These are phyloP conservation scores for Mycteria americana DNA, from an alignment of 2,797 vertebrate species.

Conservation along the genomic window DNA sequence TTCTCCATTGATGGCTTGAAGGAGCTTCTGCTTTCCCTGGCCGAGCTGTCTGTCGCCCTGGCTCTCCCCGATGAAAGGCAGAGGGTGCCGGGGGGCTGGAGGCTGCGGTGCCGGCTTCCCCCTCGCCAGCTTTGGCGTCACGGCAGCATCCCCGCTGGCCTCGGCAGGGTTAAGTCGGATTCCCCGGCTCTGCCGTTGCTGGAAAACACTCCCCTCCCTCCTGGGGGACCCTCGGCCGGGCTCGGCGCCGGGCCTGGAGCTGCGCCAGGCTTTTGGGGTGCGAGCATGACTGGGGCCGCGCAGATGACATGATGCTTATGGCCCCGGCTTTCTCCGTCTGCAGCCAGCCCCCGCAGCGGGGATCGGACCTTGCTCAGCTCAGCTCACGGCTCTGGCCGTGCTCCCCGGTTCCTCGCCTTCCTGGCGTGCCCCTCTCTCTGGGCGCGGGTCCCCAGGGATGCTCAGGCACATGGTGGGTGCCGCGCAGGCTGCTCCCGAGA, in stretches of 20 bases:
- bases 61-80: accelerated
- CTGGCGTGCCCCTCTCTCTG: accelerated
- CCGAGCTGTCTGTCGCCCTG: accelerated
- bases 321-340: accelerated
- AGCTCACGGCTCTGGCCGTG: neutral
- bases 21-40: neutral
- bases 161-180: neutral
- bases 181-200: neutral
- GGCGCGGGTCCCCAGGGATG: neutral
- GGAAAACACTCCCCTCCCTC: constrained; percentile 13
- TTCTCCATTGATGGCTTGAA: neutral
- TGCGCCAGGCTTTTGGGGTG: neutral
- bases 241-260: neutral
- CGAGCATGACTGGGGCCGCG: neutral
- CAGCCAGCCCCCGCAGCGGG: neutral
- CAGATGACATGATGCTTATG: neutral
- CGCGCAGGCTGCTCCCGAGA: neutral
- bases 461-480: neutral
- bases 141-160: neutral
- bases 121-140: accelerated
- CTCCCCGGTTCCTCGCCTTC: neutral
- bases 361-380: neutral
- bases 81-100: neutral
- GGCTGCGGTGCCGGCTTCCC: accelerated
- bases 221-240: neutral